Percentiles rank a stretch among this genome's conserved stretches.
Conservation (phyloP, 2,888 invertebrate genomes). For the Sericinus montela region DNA sequence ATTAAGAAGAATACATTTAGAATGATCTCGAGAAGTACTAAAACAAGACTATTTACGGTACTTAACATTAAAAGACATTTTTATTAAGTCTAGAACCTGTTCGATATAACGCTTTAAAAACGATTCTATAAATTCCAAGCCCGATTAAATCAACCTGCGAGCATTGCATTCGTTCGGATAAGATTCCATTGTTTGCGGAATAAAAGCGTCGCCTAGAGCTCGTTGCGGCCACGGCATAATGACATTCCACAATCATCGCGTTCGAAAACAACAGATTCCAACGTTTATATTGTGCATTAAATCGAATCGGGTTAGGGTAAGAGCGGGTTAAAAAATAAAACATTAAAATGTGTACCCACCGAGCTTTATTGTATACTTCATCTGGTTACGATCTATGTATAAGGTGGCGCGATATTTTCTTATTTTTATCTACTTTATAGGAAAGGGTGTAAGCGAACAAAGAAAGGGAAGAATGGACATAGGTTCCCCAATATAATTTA, state of each 20-base stretch:
- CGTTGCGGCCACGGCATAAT: constrained; percentile 45
- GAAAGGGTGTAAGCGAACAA: no score
- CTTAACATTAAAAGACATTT: no score
- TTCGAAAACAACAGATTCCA: constrained; percentile 62
- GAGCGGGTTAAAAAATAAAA: background rate
- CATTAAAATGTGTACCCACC: background rate
- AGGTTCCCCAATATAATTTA: no score
- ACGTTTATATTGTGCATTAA: constrained; percentile 68
- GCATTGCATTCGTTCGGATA: background rate
- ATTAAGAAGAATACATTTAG: no score
- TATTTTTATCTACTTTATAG: no score
- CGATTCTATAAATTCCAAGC: constrained; percentile 6
- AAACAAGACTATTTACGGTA: no score
- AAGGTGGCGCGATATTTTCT: no score
- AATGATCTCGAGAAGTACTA: no score
- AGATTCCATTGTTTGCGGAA: constrained; percentile 3
- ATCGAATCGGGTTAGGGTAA: constrained; percentile 45
- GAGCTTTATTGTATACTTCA: no score
- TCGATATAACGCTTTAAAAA: background rate
- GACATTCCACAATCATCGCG: constrained; percentile 57
- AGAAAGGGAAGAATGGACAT: no score
- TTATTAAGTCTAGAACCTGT: background rate
- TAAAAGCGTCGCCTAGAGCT: constrained; percentile 2
- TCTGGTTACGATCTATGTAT: no score
- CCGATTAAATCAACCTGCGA: constrained; percentile 9